phyloP scores from a whole-genome alignment of 2,888 invertebrate genomes.

The Tenthredo mesomela region DNA sequence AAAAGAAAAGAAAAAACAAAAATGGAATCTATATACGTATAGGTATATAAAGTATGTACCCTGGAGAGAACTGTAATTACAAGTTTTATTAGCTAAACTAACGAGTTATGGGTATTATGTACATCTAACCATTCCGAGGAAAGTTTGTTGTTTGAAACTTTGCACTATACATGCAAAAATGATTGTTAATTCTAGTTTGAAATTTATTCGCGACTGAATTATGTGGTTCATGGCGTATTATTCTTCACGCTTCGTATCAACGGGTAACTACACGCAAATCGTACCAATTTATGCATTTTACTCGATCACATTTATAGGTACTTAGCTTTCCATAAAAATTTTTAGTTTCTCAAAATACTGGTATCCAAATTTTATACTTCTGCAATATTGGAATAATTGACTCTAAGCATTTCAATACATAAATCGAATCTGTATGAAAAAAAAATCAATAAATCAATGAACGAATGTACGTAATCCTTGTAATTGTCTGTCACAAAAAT shows the following conservation, averaged over 20 bases:
- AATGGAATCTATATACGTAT: background rate
- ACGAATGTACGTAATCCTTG: background rate
- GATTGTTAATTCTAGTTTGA: conserved; percentile 17
- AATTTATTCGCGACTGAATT: conserved; percentile 11
- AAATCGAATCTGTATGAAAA: background rate
- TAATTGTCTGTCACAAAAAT: background rate
- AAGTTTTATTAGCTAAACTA: conserved; percentile 1
- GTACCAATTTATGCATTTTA: background rate
- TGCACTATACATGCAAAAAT: conserved; percentile 19
- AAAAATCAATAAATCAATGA: no score
- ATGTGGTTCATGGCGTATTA: background rate
- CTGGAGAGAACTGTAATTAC: background rate
- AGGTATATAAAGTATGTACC: background rate
- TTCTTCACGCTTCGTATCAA: background rate
- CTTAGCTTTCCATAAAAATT: no score
- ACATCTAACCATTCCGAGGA: background rate
- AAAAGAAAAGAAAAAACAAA: background rate
- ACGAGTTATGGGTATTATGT: conserved; percentile 5
- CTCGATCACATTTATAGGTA: background rate
- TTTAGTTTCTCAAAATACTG: background rate
- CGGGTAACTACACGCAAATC: background rate
- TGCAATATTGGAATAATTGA: background rate
- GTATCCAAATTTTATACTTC: background rate
- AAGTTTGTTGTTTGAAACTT: conserved; percentile 17
- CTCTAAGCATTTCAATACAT: background rate